A percentile compares a stretch with the other conserved stretches of the same genome.
These are phyloP conservation scores for Empidonax alnorum DNA, from an alignment of 2,113 vertebrate species.

Conservation along the genomic window DNA sequence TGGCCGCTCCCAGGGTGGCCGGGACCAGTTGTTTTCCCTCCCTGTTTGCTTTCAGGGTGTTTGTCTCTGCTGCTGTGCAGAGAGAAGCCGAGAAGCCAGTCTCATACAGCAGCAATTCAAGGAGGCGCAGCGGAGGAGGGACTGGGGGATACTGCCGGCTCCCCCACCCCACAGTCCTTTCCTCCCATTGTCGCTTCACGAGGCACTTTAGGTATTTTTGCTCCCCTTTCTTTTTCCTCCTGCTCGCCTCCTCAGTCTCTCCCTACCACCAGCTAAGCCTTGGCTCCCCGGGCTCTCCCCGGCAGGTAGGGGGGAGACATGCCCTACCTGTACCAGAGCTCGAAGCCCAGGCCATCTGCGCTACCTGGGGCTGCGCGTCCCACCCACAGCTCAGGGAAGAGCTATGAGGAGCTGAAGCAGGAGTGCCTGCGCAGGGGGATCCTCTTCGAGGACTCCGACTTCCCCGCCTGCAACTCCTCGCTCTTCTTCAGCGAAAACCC, in stretches of 20 bases:
- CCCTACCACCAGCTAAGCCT: neutral
- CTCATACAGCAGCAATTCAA: neutral
- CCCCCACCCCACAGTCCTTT: neutral
- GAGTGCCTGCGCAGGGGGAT: slow-evolving; percentile 75
- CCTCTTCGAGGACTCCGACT: slow-evolving; percentile 90
- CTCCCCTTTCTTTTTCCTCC: neutral
- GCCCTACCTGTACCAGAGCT: slow-evolving; percentile 73
- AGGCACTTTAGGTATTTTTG: neutral
- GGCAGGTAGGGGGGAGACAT: slow-evolving; percentile 58
- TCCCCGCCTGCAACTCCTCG: slow-evolving; percentile 80
- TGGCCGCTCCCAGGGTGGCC: neutral
- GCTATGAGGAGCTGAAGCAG: slow-evolving; percentile 81
- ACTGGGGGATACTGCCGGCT: neutral
- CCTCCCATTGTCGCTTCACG: neutral
- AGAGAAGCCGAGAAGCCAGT: neutral
- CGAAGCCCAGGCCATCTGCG: neutral
- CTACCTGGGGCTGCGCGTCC: neutral
- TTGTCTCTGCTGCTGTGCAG: neutral
- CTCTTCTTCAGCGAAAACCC: slow-evolving; percentile 89
- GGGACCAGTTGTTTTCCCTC: neutral
- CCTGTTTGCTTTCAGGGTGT: slow-evolving; percentile 71
- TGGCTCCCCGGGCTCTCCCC: neutral
- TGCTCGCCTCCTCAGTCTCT: neutral
- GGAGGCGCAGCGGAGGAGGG: neutral
- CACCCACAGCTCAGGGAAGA: slow-evolving; percentile 80